These are phyloP conservation scores for Genyomyrus donnyi DNA, from an alignment of 2,113 vertebrate genomes.

Conservation along the genomic window DNA sequence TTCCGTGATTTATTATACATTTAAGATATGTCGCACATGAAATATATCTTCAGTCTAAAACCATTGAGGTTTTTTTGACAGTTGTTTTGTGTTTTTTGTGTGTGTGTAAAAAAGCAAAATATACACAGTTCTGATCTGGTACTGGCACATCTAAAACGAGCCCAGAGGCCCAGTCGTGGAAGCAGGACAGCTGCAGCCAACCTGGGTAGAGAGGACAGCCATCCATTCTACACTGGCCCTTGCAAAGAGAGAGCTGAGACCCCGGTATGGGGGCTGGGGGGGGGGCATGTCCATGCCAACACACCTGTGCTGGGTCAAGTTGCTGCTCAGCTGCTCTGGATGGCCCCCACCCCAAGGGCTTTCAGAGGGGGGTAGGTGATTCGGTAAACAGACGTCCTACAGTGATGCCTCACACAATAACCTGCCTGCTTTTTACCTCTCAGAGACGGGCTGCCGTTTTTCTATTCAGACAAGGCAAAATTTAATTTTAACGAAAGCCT, in stretches of 20 bases:
- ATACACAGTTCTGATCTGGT: background rate
- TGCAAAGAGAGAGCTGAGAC: background rate
- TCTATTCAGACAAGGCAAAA: background rate
- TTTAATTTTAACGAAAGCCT: background rate
- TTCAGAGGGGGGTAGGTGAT: background rate
- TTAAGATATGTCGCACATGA: background rate
- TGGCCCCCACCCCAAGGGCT: background rate
- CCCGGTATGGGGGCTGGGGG: background rate
- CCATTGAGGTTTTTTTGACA: background rate
- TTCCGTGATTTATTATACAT: background rate
- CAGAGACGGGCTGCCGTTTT: background rate
- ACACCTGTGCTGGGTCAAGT: background rate
- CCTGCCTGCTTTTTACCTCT: background rate
- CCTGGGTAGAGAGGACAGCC: background rate
- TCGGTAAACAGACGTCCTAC: background rate
- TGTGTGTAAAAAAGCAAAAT: background rate
- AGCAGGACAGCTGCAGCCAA: background rate
- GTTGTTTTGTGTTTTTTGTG: background rate
- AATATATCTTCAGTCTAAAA: background rate
- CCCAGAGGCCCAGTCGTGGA: background rate
- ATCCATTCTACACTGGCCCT: background rate
- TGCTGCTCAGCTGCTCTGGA: background rate
- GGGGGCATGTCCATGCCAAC: background rate
- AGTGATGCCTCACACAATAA: background rate
- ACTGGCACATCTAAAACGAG: background rate